A percentile compares a stretch with the other conserved stretches of the same genome.
These are phyloP conservation scores for Biston stratarius DNA, from an alignment of 2,888 invertebrate species.

Conservation along the genomic window DNA sequence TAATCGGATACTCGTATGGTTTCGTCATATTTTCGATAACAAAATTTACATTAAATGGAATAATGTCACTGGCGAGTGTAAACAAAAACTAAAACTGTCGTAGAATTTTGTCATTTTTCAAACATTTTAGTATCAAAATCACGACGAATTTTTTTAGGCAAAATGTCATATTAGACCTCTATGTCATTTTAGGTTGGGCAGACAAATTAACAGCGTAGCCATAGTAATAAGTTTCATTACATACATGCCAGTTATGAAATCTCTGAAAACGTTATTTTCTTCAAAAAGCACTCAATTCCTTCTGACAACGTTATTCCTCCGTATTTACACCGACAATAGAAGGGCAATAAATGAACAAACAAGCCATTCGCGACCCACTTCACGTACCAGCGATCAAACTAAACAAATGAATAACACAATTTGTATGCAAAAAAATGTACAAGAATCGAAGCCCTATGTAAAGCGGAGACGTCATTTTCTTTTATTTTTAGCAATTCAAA, in stretches of 20 bases:
- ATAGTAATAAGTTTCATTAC: no score
- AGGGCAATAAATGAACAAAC: constrained; percentile 43
- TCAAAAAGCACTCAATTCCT: constrained; percentile 23
- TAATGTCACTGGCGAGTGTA: no score
- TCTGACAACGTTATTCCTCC: constrained; percentile 35
- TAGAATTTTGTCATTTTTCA: no score
- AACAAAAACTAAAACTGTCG: no score
- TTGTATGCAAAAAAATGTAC: constrained; percentile 62
- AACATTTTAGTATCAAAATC: no score
- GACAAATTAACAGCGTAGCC: no score
- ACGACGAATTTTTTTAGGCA: no score
- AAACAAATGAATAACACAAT: constrained; percentile 57
- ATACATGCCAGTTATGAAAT: no score
- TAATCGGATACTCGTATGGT: no score
- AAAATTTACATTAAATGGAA: no score
- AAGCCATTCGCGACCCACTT: constrained; percentile 47
- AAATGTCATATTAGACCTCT: no score
- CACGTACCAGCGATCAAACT: constrained; percentile 50
- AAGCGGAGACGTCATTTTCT: constrained; percentile 60
- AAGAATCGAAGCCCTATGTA: constrained; percentile 62
- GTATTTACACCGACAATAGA: constrained; percentile 44
- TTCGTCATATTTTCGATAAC: background rate
- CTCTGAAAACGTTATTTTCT: constrained; percentile 6
- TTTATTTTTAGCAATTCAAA: constrained; percentile 61
- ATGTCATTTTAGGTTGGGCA: no score